Evolutionary conservation across 1,140 invertebrate species (phyloP).

Genomic region (Gyrodactylus bullatarudis): DNA sequence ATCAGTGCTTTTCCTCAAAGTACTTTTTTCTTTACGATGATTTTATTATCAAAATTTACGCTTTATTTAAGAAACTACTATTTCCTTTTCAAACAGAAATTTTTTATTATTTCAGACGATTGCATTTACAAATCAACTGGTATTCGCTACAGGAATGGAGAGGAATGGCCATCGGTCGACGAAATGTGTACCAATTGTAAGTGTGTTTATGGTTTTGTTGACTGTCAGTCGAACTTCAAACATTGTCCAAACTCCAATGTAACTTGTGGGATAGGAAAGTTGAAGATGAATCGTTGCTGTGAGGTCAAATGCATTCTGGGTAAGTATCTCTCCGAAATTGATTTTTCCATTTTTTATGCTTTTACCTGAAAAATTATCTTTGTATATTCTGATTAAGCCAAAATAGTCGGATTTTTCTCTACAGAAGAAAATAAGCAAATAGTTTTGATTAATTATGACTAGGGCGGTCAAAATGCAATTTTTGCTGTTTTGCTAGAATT

Average conservation of each 20-base stretch:
- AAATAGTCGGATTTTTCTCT: too few species aligned
- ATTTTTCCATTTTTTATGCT: neutral
- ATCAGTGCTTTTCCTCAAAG: too few species aligned
- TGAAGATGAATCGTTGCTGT: neutral
- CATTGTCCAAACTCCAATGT: neutral
- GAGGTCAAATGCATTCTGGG: neutral
- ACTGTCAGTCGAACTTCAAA: neutral
- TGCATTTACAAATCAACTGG: neutral
- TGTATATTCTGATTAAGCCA: too few species aligned
- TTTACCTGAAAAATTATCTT: neutral
- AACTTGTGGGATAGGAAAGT: neutral
- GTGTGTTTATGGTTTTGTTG: neutral
- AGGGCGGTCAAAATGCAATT: too few species aligned
- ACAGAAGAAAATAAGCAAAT: too few species aligned
- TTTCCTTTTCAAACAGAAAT: too few species aligned
- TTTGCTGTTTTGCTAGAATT: too few species aligned
- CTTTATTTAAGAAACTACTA: too few species aligned
- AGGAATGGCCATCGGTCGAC: neutral
- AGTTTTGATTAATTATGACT: too few species aligned
- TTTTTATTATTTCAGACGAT: neutral
- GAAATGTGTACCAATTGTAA: neutral
- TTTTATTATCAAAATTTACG: too few species aligned
- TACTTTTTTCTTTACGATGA: too few species aligned
- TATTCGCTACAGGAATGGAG: neutral
- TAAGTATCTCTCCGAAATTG: neutral